phyloP scores from a whole-genome alignment of 2,888 invertebrate species.

The Lampropteryx suffumata region DNA sequence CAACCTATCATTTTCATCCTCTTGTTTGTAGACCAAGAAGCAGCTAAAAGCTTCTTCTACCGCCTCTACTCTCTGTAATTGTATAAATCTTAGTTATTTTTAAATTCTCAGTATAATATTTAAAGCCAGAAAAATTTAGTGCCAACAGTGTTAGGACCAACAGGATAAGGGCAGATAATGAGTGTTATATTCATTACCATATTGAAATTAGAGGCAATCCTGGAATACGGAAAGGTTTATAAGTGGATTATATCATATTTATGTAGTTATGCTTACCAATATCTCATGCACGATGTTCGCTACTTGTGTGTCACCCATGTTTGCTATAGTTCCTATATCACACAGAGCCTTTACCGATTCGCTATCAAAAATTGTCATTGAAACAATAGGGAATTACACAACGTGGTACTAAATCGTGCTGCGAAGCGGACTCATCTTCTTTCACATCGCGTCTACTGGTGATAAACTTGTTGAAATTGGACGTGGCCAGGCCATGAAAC shows the following conservation, averaged over 20 bases:
- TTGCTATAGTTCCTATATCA: conserved; percentile 29
- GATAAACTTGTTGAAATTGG: neutral
- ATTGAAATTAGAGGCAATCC: too few relatives aligned
- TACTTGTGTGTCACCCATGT: conserved; percentile 85
- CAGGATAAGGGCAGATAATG: too few relatives aligned
- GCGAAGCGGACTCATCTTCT: neutral
- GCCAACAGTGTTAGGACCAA: too few relatives aligned
- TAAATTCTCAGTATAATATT: too few relatives aligned
- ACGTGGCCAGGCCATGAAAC: neutral
- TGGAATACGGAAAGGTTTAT: too few relatives aligned
- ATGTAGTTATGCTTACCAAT: too few relatives aligned
- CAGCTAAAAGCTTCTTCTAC: conserved; percentile 96
- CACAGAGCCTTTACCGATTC: conserved; percentile 13
- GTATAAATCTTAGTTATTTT: too few relatives aligned
- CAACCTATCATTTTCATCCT: conserved; percentile 87
- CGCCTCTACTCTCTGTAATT: conserved; percentile 87
- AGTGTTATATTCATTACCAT: too few relatives aligned
- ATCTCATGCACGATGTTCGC: conserved; percentile 86
- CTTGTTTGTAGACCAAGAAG: conserved; percentile 90
- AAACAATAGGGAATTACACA: conserved; percentile 1
- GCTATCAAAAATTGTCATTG: conserved; percentile 20
- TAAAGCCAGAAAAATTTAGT: too few relatives aligned
- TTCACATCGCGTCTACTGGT: neutral
- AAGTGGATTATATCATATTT: too few relatives aligned
- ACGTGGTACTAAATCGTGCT: conserved; percentile 1